Conservation (phyloP, 2,888 invertebrate genomes). For the Drosophila niveifrons region DNA sequence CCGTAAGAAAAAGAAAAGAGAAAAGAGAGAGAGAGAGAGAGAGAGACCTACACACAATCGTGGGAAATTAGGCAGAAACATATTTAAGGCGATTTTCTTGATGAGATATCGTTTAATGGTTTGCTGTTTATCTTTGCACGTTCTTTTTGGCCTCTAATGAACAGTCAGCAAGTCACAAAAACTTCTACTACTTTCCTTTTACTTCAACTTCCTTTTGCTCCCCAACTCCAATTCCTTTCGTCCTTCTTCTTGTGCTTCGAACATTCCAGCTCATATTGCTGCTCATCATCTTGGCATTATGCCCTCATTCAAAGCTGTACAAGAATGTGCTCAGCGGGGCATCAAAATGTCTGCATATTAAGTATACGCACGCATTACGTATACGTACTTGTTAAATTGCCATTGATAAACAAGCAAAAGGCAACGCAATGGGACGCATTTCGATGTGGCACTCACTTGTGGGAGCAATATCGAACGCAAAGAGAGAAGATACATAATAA, state of each 20-base stretch:
- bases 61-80: slow-evolving; percentile 80
- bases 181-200: slow-evolving; percentile 36
- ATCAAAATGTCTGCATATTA: slow-evolving; percentile 55
- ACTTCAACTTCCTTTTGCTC: background rate
- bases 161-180: slow-evolving; percentile 62
- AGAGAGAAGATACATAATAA: background rate
- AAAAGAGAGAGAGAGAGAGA: slow-evolving; percentile 14
- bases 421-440: slow-evolving; percentile 51
- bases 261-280: background rate
- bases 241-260: background rate
- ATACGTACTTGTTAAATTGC: slow-evolving; percentile 47
- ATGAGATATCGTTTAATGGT: slow-evolving; percentile 77
- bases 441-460: slow-evolving; percentile 24
- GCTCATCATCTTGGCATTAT: slow-evolving; percentile 23
- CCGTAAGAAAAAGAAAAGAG: slow-evolving; percentile 14
- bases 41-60: slow-evolving; percentile 43
- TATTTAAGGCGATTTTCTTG: slow-evolving; percentile 80
- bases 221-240: too few species aligned
- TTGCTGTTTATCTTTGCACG: slow-evolving; percentile 61
- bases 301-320: slow-evolving; percentile 14
- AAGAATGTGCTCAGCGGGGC: slow-evolving; percentile 51
- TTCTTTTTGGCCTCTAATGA: slow-evolving; percentile 52
- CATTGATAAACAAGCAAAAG: slow-evolving; percentile 39
- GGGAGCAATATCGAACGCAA: slow-evolving; percentile 34
- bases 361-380: slow-evolving; percentile 54